Conservation (phyloP, 2,113 vertebrate genomes). For the Poeciliopsis prolifica region DNA sequence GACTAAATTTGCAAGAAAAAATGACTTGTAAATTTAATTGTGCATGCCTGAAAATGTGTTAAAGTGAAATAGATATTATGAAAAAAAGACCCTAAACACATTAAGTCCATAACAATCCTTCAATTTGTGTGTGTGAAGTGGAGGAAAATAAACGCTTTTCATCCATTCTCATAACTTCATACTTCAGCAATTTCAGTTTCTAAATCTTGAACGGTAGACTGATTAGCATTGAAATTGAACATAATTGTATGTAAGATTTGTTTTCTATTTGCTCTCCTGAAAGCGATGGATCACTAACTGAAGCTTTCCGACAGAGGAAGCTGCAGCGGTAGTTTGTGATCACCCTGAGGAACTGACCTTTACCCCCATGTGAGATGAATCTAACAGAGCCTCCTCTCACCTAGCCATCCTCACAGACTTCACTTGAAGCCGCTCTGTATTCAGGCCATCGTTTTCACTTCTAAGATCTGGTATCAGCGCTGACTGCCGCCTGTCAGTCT, state of each 20-base stretch:
- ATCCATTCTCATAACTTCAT: too few relatives aligned
- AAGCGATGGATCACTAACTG: conserved; percentile 2
- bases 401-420: conserved; percentile 41
- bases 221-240: neutral
- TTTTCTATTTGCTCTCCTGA: neutral
- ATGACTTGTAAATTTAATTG: too few relatives aligned
- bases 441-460: conserved; percentile 50
- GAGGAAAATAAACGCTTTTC: too few relatives aligned
- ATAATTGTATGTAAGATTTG: neutral
- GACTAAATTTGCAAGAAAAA: too few relatives aligned
- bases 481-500: conserved; percentile 70
- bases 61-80: too few relatives aligned
- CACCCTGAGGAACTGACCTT: conserved; percentile 31
- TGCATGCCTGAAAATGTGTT: too few relatives aligned
- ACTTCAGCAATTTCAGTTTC: too few relatives aligned
- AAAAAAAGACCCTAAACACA: neutral
- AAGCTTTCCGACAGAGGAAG: conserved; percentile 13
- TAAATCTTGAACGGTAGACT: too few relatives aligned
- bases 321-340: conserved; percentile 37
- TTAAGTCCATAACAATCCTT: neutral
- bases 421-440: conserved; percentile 57
- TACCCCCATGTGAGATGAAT: conserved; percentile 33
- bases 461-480: conserved; percentile 65
- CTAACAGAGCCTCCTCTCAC: conserved; percentile 30
- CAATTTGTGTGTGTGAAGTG: too few relatives aligned